A percentile compares a stretch with the other conserved stretches of the same genome.
Conservation (phyloP, 2,113 vertebrate species). For the Calonectris borealis region DNA sequence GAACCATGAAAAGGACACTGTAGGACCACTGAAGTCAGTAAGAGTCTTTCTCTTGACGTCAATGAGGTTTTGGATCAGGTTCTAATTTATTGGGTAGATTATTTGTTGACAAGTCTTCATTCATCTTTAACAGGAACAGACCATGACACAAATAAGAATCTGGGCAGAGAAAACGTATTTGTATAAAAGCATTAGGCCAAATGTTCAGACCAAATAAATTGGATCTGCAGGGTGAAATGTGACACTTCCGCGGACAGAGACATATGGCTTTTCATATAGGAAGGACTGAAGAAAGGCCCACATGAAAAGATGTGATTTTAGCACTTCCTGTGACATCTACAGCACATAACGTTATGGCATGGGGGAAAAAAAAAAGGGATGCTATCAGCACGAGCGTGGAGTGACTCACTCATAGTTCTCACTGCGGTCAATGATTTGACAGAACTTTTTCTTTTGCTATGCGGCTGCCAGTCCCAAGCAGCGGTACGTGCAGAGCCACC, state of each 20-base stretch:
- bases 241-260: neutral
- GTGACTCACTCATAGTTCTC: neutral
- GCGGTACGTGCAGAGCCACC: rapidly evolving
- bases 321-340: slow-evolving; percentile 1
- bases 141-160: slow-evolving; percentile 4
- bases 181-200: neutral
- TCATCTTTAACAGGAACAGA: slow-evolving; percentile 23
- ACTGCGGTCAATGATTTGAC: neutral
- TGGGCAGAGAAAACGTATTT: neutral
- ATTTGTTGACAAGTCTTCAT: slow-evolving; percentile 44
- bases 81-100: slow-evolving; percentile 7
- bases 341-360: neutral
- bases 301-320: neutral
- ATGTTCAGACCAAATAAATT: neutral
- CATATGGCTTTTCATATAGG: neutral
- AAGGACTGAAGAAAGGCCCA: neutral
- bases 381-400: neutral
- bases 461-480: neutral
- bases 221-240: slow-evolving; percentile 28
- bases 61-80: slow-evolving; percentile 52
- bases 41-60: slow-evolving; percentile 40
- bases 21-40: neutral
- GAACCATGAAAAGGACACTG: neutral
- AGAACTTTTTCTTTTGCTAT: neutral
- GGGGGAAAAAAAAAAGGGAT: neutral